A percentile compares a stretch with the other conserved stretches of the same genome.
Evolutionary conservation across 2,797 vertebrate species (phyloP).

Genomic region (Forpus xanthops): DNA sequence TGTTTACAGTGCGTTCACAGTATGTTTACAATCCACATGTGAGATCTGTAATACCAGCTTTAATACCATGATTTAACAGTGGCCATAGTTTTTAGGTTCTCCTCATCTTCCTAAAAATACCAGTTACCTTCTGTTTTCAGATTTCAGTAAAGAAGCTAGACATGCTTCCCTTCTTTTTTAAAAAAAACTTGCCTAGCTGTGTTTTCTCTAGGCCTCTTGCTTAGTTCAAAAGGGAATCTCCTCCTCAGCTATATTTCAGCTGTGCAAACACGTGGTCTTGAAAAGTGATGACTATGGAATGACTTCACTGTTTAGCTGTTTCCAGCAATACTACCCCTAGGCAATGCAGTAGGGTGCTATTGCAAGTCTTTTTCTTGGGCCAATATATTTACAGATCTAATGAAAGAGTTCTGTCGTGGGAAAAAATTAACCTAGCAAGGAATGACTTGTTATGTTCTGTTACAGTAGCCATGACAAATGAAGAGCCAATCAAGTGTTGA

Average conservation of each 20-base stretch:
- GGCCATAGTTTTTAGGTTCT: not conserved
- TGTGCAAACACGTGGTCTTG: not conserved
- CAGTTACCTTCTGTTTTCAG: not conserved
- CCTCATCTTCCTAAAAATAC: not conserved
- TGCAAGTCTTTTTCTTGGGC: conserved; percentile 2
- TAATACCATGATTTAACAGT: not conserved
- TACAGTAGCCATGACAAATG: conserved; percentile 44
- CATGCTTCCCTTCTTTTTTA: not conserved
- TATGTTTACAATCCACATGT: not conserved
- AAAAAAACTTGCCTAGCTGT: not conserved
- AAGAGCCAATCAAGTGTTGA: conserved; percentile 24
- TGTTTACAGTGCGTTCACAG: not conserved
- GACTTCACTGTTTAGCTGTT: not conserved
- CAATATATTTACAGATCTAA: conserved; percentile 31
- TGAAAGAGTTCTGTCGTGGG: conserved; percentile 30
- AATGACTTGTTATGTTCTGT: conserved; percentile 17
- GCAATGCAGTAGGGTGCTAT: not conserved
- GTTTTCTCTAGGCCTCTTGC: not conserved
- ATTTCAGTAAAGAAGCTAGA: not conserved
- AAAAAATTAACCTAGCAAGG: conserved; percentile 49
- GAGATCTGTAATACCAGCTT: not conserved
- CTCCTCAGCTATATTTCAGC: not conserved
- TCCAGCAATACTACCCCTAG: not conserved
- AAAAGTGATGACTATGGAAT: not conserved
- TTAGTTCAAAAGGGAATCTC: not conserved